Evolutionary conservation across 2,888 invertebrate species (phyloP), one percentile per base, ranked within the genome.

Genomic region (Ectropis crepuscularia): DNA sequence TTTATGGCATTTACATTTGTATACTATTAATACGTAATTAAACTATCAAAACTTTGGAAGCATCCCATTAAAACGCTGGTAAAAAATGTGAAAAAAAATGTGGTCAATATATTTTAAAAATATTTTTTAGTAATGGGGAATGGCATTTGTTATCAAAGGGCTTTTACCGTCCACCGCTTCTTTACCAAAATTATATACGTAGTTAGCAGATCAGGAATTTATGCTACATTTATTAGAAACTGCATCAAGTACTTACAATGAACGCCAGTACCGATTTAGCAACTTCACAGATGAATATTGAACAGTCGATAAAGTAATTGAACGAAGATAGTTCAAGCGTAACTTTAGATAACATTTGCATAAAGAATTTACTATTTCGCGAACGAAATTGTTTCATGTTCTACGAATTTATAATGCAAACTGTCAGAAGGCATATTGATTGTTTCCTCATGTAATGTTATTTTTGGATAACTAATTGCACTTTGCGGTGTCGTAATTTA

Each of bases 231-330:
- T 64, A 78, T 74, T 72, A 72, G 60, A 77, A 72, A 79, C 69
- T 65, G 78, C 78, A 73, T 72, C 75, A 76, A 73, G 76, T 77
- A 74, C 72, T 75, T 73, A 28, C 16, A 28, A 28, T 74, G 61
- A 74, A 73, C 66, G 70, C 70, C 70, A 68, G 67, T 58, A 67
- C 65, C 72, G 70, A 77, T 80, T 76, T 71, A 71, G 70, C 68
- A 73, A 75, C 70, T 70, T 68, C 62, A 67, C 67, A 70, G 65
- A 74, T 78, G 80, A 77, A 80, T 80, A 78, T 74, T 76, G 74
- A 82, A 71, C 69, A 73, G 69, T 51, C 65, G 64, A 67, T 72
- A 71, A 73, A 69, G 61, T 63, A 63, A 67, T 57, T 60, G 57
- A 57, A 58, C 57, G 47, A 42, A 54, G 57, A 65, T 65, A 67